Evolutionary conservation across 1,140 invertebrate species (phyloP), one percentile per base, ranked within the genome.

Genomic region (Trichomalopsis sarcophagae): DNA sequence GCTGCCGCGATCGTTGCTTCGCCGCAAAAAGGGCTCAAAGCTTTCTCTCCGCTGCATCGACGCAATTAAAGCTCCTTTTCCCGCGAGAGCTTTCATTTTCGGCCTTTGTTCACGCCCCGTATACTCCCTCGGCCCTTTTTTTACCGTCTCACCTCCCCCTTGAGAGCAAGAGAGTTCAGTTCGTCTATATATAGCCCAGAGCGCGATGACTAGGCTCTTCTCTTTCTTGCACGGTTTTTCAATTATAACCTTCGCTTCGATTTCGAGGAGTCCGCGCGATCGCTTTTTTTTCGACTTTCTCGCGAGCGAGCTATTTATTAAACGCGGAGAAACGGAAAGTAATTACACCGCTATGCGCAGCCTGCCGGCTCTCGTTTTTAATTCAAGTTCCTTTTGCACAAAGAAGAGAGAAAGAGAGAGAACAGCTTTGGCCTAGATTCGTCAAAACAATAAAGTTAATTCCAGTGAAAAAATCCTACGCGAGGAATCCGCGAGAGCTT

Each of bases 391-490:
- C 50, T 55, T 5, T 17, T 2, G 21, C 55, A n/a, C 17, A 7
- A 62, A 7, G 55, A 21, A 14, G 14, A 17, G 55, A 6, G 55
- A 14, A 4, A 17, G 47, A 10, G 14, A 50, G 47, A 14, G 14
- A 50, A 50, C 13, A 3, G 47, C 47, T 50, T 17, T 62, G 55
- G 55, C 55, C 55, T 62, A 62, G 55, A 62, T 62, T 17, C 17
- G 55, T 62, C 55, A 62, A 62, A n/a, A 62, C 55, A 62, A 62
- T 62, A n/a, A 62, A 62, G 55, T 62, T 62, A n/a, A 62, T 62
- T 62, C 21, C 55, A 17, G 55, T 21, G 17, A n/a, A 62, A 62
- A n/a, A 62, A 62, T n/a, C n/a, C 17, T 0, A 0, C 40, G 40
- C 9, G 40, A 44, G 40, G 40, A 44, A 44, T 44, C 40, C 40